These are phyloP conservation scores for Psittacula cyanocephala DNA, from an alignment of 2,113 vertebrate species.

Conservation along the genomic window DNA sequence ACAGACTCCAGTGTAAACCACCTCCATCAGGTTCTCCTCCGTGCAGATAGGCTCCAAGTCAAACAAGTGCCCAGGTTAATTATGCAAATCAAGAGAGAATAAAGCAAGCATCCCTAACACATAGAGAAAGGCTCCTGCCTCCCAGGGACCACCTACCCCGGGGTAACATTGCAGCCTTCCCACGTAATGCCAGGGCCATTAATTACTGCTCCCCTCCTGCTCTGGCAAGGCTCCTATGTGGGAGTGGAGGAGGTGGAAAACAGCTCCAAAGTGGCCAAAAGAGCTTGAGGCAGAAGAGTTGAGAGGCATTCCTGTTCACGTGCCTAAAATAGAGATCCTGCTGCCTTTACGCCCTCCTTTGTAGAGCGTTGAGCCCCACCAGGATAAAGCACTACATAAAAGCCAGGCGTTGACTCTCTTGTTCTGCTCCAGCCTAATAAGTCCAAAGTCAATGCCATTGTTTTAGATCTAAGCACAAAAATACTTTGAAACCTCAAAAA, in stretches of 20 bases:
- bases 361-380: background rate
- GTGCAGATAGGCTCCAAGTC: background rate
- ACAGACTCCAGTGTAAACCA: background rate
- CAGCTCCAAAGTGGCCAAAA: background rate
- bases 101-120: background rate
- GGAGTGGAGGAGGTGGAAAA: background rate
- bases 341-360: background rate
- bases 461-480: conserved; percentile 1
- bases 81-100: background rate
- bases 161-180: background rate
- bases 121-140: background rate
- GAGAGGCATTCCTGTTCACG: background rate
- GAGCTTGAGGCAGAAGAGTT: background rate
- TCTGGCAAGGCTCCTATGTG: background rate
- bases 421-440: background rate
- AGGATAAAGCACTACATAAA: background rate
- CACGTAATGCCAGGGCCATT: background rate
- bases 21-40: background rate
- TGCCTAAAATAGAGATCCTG: background rate
- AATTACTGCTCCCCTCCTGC: background rate
- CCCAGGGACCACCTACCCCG: background rate
- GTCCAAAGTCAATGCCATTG: background rate
- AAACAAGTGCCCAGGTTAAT: background rate
- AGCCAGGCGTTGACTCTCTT: background rate
- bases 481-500: conserved; percentile 50